Evolutionary conservation across 2,888 invertebrate species (phyloP).

Genomic region (Lordiphosa andalusiaca): DNA sequence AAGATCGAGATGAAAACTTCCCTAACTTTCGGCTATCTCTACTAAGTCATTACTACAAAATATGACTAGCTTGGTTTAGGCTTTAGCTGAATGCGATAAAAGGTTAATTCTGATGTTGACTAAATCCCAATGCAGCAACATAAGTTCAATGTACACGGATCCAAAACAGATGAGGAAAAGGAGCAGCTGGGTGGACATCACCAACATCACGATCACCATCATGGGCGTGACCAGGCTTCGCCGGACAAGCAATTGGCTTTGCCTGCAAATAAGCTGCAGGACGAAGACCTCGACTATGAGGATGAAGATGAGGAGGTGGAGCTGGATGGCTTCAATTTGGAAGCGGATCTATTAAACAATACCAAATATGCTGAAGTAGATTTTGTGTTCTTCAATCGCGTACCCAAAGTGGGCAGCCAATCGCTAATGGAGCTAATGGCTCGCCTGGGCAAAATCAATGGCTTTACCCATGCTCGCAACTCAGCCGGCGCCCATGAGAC

Average conservation of each 20-base stretch:
- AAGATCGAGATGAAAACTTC: constrained; percentile 18
- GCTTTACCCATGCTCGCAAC: constrained; percentile 83
- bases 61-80: constrained; percentile 12
- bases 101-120: constrained; percentile 14
- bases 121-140: constrained; percentile 42
- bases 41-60: too few relatives aligned
- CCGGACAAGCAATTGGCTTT: constrained; percentile 50
- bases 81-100: constrained; percentile 17
- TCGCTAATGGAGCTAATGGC: constrained; percentile 92
- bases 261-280: constrained; percentile 22
- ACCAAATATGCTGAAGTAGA: constrained; percentile 81
- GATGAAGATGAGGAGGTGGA: constrained; percentile 11
- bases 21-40: constrained; percentile 35
- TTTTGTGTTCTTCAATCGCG: constrained; percentile 92
- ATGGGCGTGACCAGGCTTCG: constrained; percentile 16
- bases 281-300: neutral
- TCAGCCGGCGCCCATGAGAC: constrained; percentile 91
- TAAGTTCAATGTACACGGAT: constrained; percentile 49
- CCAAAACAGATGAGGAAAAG: constrained; percentile 23
- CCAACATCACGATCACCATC: constrained; percentile 28
- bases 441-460: constrained; percentile 82
- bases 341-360: constrained; percentile 71
- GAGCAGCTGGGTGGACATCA: constrained; percentile 18
- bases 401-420: constrained; percentile 94
- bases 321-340: constrained; percentile 35